Conservation (phyloP, 1,140 invertebrate genomes). For the Eupristina koningsbergeri region DNA sequence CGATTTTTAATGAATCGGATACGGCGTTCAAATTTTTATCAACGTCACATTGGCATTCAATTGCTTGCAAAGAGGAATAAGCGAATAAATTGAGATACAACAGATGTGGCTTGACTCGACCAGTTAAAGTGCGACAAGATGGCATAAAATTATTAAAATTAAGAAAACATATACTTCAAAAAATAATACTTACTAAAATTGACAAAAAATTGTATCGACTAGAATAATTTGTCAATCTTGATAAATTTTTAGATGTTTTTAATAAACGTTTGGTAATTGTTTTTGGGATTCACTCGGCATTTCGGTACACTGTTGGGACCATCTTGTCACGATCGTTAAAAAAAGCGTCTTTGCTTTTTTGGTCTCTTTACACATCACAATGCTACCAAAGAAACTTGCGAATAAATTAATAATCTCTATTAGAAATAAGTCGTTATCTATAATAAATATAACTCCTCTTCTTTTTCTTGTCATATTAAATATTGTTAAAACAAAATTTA, state of each 20-base stretch:
- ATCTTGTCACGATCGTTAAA: slow-evolving; percentile 62
- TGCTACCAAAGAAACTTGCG: slow-evolving; percentile 69
- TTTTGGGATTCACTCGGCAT: slow-evolving; percentile 53
- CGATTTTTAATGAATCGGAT: slow-evolving; percentile 1
- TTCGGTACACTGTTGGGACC: slow-evolving; percentile 58
- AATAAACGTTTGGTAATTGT: slow-evolving; percentile 45
- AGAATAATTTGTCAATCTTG: slow-evolving; percentile 22
- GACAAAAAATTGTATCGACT: slow-evolving; percentile 32
- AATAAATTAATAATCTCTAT: slow-evolving; percentile 64
- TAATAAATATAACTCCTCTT: slow-evolving; percentile 51
- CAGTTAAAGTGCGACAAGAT: slow-evolving; percentile 47
- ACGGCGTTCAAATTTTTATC: background rate
- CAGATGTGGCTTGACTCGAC: slow-evolving; percentile 27
- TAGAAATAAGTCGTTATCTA: slow-evolving; percentile 56
- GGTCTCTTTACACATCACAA: slow-evolving; percentile 67
- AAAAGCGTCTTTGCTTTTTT: slow-evolving; percentile 57
- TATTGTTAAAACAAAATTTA: slow-evolving; percentile 17
- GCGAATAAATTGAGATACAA: background rate
- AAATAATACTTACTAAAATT: slow-evolving; percentile 24
- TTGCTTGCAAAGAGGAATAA: background rate
- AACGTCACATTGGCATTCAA: background rate
- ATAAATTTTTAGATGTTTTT: slow-evolving; percentile 41
- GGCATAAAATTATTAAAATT: slow-evolving; percentile 48
- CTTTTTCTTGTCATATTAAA: slow-evolving; percentile 38
- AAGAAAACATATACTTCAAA: slow-evolving; percentile 40